Conservation (phyloP, 2,888 invertebrate genomes). For the Chrysina gloriosa region DNA sequence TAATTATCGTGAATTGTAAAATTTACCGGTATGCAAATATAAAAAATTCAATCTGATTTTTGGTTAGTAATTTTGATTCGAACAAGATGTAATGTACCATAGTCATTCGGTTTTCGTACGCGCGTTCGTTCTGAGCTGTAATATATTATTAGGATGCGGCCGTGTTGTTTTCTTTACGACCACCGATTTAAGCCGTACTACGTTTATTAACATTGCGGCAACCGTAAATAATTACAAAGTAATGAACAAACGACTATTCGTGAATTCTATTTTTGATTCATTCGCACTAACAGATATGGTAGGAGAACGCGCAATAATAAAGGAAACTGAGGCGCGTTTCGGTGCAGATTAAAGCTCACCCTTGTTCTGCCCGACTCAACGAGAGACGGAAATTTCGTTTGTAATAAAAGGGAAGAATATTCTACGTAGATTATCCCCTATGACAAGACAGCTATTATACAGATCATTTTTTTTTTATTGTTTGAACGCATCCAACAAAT, state of each 20-base stretch:
- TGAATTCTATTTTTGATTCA: conserved; percentile 16
- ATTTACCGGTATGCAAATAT: conserved; percentile 15
- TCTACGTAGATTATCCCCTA: background rate
- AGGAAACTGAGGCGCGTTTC: background rate
- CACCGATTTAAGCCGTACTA: conserved; percentile 18
- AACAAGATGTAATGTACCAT: conserved; percentile 18
- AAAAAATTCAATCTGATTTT: conserved; percentile 12
- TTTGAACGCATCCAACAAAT: background rate
- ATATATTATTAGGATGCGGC: conserved; percentile 8
- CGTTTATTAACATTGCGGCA: conserved; percentile 22
- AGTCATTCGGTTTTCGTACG: conserved; percentile 7
- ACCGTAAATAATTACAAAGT: conserved; percentile 23
- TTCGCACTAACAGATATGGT: conserved; percentile 12
- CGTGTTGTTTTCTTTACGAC: conserved; percentile 16
- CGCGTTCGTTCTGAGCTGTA: conserved; percentile 3
- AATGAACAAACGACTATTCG: conserved; percentile 5
- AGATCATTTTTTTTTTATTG: background rate
- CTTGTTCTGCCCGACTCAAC: background rate
- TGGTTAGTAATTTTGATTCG: too few relatives aligned
- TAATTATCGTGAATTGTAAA: too few relatives aligned
- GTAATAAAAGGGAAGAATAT: conserved; percentile 6
- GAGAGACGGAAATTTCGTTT: background rate
- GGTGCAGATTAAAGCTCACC: background rate
- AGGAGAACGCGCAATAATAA: conserved; percentile 2
- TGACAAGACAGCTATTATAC: background rate